Base-by-base conservation (phyloP, 1,140 invertebrate genomes). In the Acromyrmex charruanus region DNA sequence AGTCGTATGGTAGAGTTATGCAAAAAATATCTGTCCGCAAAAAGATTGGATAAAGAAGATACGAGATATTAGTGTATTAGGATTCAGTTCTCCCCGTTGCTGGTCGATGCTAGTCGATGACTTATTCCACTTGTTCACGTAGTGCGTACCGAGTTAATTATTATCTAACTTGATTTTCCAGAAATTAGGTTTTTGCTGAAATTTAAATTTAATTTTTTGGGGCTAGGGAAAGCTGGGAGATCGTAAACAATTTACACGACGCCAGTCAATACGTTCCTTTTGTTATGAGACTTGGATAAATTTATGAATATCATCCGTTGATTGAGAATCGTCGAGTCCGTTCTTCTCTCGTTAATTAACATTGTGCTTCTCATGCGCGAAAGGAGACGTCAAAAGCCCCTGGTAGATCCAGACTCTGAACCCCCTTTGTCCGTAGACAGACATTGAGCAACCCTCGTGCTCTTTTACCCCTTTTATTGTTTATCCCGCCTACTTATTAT, bases 321-420 rank as follows among this genome's bases (percentile, higher is more conserved):
- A 94, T 94, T 94, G 93, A 93, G 92, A 91, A 91, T 93, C 87
- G 86, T 88, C 91, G 81, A 90, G 63, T 55, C 63, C 63, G 44
- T 51, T 88, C 88, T 89, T 84, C 90, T 92, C 90, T 94, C 92
- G 92, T 94, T 94, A 94, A 94, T 94, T 94, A 94, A 94, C 92
- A 91, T 93, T 91, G 88, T 89, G 84, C 72, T 87, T 58, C 68
- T 84, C 75, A 86, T 53, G 49, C 80, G 80, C 87, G 68, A 89
- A 95, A 91, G 92, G 91, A 94, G 94, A 94, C 93, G 92, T 94
- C 93, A 94, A 93, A 92, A 89, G 86, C 86, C 68, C 81, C 81
- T 80, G 88, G 77, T 91, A 69, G 84, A 88, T 86, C 87, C 85
- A 72, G 66, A 89, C 89, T 84, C n/a, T 68, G 28, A 89, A 86